Evolutionary conservation across 2,113 vertebrate genomes (phyloP).

Genomic region (Oenanthe melanoleuca): DNA sequence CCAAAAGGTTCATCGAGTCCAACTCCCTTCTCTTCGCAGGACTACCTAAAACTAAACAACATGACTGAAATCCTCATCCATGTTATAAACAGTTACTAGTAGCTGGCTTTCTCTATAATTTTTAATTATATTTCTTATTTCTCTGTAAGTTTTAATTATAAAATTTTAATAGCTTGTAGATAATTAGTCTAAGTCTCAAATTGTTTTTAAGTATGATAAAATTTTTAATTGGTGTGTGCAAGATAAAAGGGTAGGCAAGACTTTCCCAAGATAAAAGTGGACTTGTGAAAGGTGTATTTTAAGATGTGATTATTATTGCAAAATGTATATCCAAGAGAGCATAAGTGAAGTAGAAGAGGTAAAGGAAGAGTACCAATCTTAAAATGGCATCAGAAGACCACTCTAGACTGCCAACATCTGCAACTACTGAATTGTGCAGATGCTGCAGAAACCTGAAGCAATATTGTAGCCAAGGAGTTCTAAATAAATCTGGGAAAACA

Average conservation of each 20-base stretch:
- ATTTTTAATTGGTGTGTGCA: background rate
- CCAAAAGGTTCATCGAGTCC: background rate
- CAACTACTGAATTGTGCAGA: background rate
- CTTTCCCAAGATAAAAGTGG: background rate
- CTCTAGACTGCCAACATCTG: background rate
- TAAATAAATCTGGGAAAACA: background rate
- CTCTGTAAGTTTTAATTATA: background rate
- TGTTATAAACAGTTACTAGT: background rate
- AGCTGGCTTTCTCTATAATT: background rate
- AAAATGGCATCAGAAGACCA: background rate
- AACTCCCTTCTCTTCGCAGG: rapidly evolving
- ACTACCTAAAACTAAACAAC: background rate
- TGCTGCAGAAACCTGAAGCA: background rate
- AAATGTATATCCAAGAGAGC: background rate
- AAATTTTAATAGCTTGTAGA: background rate
- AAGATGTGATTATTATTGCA: background rate
- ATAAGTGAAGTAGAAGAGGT: background rate
- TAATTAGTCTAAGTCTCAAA: background rate
- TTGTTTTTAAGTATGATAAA: background rate
- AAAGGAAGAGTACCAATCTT: background rate
- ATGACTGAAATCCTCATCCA: background rate
- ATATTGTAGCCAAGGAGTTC: no score
- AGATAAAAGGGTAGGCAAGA: no score
- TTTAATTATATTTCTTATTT: no score
- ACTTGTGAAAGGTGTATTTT: background rate